These are phyloP conservation scores for Falco berigora DNA, from an alignment of 2,797 vertebrate genomes.

Conservation along the genomic window DNA sequence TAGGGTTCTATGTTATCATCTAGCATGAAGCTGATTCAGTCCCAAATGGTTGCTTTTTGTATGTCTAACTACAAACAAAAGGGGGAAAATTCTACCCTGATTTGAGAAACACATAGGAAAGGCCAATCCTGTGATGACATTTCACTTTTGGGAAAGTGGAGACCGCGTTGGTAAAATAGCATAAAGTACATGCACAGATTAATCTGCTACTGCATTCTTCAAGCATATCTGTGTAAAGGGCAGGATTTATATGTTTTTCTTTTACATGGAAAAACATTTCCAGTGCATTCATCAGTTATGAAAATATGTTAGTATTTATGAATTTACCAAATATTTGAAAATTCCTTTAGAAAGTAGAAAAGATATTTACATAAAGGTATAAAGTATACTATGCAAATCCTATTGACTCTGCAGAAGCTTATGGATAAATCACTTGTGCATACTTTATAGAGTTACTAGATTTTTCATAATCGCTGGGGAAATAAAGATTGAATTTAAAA, in stretches of 20 bases:
- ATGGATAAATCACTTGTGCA: background rate
- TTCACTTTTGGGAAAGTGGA: background rate
- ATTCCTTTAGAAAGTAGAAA: background rate
- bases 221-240: background rate
- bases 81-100: background rate
- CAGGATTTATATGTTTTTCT: background rate
- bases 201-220: background rate
- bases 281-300: background rate
- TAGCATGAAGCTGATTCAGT: background rate
- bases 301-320: background rate
- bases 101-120: background rate
- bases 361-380: background rate
- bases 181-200: background rate
- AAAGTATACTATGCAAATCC: background rate
- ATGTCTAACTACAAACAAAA: background rate
- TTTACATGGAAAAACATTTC: background rate
- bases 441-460: background rate
- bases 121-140: background rate
- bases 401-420: background rate
- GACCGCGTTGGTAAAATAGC: background rate
- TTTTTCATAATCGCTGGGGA: background rate
- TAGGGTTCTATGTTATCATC: background rate
- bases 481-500: conserved; percentile 41
- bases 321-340: background rate
- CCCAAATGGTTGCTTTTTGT: background rate